Base-by-base conservation (phyloP, 2,113 vertebrate species). In the Salvelinus fontinalis region DNA sequence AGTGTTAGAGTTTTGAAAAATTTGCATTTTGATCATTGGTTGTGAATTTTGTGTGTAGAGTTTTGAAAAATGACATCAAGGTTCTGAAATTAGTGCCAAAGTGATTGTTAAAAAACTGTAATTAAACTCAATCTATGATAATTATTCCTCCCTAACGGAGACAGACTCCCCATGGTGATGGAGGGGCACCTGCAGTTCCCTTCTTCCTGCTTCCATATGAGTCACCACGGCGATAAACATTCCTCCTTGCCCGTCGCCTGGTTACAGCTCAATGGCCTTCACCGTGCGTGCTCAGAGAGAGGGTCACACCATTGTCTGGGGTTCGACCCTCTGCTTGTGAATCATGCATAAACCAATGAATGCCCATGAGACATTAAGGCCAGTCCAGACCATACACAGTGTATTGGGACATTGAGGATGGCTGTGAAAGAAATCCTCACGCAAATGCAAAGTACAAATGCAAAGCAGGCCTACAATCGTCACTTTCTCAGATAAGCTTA, bases 201-300 rank as follows among this genome's bases (percentile, higher is more conserved):
- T 70, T 84, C 44, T 51, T 84, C 78, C 74, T 66, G 70, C 80
- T 29, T 81, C 73, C 73, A 22, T 3, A 59, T 81, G 80, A 87
- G 70, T 85, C 81, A 84, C 83, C 57, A 73, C 71, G 73, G 24
- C 16, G 34, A 29, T 34, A 20, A 16, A 68, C 87, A 79, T 86
- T 84, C 75, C 70, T 78, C 8, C 73, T 70, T 31, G 62, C 71
- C 71, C 29, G 66, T 90, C 80, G 81, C 88, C 75, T 75, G 82
- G 89, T 85, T 27, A 87, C 83, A n/a, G 68, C 54, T 78, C 51
- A 4, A 79, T 70, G 72, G 73, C 20, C 59, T 2, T 31, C 59
- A 24, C 74, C 70, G 66, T 48, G 54, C 59, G 67, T 60, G 29
- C 13, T 27, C 39, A 54, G 34, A 51, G 64, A 64, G 51, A 62